phyloP scores from a whole-genome alignment of 2,797 vertebrate species.

The Allobates femoralis region DNA sequence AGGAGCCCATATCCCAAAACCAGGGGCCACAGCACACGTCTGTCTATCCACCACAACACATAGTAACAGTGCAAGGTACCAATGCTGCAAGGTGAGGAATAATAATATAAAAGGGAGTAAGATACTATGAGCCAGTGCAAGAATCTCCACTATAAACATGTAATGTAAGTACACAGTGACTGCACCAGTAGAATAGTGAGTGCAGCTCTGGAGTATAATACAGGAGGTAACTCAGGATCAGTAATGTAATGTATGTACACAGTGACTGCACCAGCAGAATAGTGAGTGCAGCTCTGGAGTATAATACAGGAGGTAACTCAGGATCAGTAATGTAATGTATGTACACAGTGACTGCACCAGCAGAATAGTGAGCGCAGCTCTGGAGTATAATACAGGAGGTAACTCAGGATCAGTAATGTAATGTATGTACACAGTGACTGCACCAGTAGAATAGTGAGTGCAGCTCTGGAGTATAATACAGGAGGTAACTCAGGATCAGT shows the following conservation, averaged over 20 bases:
- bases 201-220: background rate
- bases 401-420: no score
- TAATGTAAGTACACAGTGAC: background rate
- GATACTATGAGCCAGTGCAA: background rate
- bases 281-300: no score
- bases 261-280: background rate
- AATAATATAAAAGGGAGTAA: background rate
- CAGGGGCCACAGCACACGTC: background rate
- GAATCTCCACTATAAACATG: no score
- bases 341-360: no score
- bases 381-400: no score
- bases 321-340: no score
- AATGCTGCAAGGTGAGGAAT: no score
- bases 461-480: slow-evolving; percentile 1
- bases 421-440: no score
- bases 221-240: background rate
- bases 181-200: background rate
- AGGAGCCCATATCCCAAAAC: slow-evolving; percentile 6
- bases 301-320: no score
- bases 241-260: background rate
- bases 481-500: background rate
- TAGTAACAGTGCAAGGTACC: background rate
- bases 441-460: no score
- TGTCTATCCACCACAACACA: background rate
- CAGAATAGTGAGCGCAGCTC: no score